These are phyloP conservation scores for Yasuhikotakia modesta DNA, from an alignment of 2,797 vertebrate species.

Conservation along the genomic window DNA sequence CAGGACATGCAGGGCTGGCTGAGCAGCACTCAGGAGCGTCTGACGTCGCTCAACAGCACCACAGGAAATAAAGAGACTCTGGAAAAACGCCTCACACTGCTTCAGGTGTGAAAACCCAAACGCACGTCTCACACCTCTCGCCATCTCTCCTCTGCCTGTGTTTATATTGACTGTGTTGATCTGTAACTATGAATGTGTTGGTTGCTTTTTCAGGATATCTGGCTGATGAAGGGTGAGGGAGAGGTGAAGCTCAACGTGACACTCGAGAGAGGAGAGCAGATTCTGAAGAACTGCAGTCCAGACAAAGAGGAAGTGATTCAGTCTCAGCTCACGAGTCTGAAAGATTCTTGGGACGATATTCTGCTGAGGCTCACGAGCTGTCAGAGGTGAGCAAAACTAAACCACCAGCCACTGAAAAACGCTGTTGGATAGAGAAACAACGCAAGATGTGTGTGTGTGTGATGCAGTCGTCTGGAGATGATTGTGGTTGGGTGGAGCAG, in stretches of 20 bases:
- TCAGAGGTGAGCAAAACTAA: constrained; percentile 82
- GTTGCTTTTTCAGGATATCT: constrained; percentile 81
- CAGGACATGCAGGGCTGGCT: constrained; percentile 89
- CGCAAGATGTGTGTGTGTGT: neutral
- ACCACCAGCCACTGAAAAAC: neutral
- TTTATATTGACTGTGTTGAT: neutral
- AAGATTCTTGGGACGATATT: constrained; percentile 86
- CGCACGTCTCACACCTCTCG: neutral
- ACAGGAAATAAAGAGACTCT: constrained; percentile 85
- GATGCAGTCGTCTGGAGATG: constrained; percentile 85
- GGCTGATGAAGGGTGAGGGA: constrained; percentile 94
- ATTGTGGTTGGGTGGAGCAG: constrained; percentile 89
- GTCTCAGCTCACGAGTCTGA: constrained; percentile 84
- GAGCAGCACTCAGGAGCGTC: constrained; percentile 83
- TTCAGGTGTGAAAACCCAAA: constrained; percentile 82
- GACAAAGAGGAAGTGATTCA: constrained; percentile 87
- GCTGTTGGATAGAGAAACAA: too few relatives aligned
- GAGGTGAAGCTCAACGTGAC: constrained; percentile 97
- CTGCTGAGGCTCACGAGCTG: constrained; percentile 83
- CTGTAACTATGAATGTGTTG: neutral
- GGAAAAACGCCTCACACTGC: constrained; percentile 84
- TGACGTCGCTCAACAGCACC: constrained; percentile 84
- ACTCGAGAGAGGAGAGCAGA: constrained; percentile 93
- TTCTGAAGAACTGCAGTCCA: constrained; percentile 83
- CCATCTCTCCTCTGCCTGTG: too few relatives aligned